A percentile compares a stretch with the other conserved stretches of the same genome.
These are phyloP conservation scores for Raja brachyura DNA, from an alignment of 2,113 vertebrate species.

Conservation along the genomic window DNA sequence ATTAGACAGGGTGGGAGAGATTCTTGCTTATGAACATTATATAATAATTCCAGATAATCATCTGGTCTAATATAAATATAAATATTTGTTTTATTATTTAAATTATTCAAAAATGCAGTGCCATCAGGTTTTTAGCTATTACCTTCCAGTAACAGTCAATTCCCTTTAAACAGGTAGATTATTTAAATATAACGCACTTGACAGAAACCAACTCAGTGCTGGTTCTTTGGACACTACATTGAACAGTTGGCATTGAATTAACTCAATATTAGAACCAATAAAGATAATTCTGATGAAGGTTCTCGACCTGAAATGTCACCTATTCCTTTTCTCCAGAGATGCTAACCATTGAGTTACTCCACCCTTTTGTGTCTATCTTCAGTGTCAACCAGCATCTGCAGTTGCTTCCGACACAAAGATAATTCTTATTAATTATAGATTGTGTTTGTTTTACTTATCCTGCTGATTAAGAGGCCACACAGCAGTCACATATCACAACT, in stretches of 20 bases:
- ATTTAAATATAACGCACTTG: neutral
- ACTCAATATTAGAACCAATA: slow-evolving; percentile 9
- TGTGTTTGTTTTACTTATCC: slow-evolving; percentile 26
- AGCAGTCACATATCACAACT: neutral
- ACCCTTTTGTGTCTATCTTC: too few relatives aligned
- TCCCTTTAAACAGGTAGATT: neutral
- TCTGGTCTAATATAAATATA: neutral
- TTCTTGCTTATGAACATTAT: neutral
- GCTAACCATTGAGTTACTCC: too few relatives aligned
- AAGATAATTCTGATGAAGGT: neutral
- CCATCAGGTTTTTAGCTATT: neutral
- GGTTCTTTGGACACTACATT: neutral
- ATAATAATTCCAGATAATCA: neutral
- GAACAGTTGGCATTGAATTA: neutral
- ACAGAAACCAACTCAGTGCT: slow-evolving; percentile 19
- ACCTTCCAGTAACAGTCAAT: neutral
- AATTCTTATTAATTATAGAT: slow-evolving; percentile 36
- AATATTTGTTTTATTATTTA: neutral
- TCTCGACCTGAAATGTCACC: too few relatives aligned
- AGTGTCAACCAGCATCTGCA: too few relatives aligned
- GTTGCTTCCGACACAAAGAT: neutral
- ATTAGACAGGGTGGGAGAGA: neutral
- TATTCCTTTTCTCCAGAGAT: too few relatives aligned
- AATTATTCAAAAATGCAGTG: neutral
- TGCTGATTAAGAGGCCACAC: slow-evolving; percentile 17